These are phyloP conservation scores for Drosophila burlai DNA, from an alignment of 1,140 invertebrate species.

Conservation along the genomic window DNA sequence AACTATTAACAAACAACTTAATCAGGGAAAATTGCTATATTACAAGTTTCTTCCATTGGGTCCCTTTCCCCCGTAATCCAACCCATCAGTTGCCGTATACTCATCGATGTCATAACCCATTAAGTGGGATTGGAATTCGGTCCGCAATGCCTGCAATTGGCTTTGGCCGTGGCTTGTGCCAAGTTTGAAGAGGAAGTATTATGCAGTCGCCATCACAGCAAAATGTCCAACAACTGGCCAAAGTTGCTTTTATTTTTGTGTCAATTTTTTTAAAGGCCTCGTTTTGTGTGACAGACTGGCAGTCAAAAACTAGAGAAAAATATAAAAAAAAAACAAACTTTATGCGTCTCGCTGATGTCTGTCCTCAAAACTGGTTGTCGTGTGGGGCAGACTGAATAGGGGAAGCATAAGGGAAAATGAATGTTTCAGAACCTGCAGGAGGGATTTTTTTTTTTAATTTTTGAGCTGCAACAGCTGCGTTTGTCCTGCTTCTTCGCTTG, in stretches of 20 bases:
- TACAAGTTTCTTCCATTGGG: conserved; percentile 22
- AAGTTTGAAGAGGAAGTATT: conserved; percentile 52
- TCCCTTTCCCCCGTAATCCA: background rate
- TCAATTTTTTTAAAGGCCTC: conserved; percentile 29
- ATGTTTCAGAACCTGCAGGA: conserved; percentile 30
- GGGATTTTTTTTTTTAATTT: conserved; percentile 19
- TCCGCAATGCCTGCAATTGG: conserved; percentile 57
- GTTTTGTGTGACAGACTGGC: conserved; percentile 40
- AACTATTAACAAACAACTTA: conserved; percentile 56
- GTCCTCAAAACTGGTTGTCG: conserved; percentile 37
- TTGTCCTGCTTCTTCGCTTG: conserved; percentile 11
- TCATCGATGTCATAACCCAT: conserved; percentile 63
- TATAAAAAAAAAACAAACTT: conserved; percentile 27
- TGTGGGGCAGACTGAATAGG: conserved; percentile 9
- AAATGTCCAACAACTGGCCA: conserved; percentile 37
- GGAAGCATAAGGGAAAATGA: background rate
- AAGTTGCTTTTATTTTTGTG: conserved; percentile 42
- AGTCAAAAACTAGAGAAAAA: conserved; percentile 22
- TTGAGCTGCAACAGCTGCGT: conserved; percentile 50
- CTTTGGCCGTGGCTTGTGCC: conserved; percentile 46
- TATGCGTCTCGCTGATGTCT: conserved; percentile 52
- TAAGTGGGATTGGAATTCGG: conserved; percentile 55
- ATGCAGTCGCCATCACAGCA: conserved; percentile 28
- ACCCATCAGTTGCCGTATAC: background rate
- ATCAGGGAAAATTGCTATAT: conserved; percentile 51